These are phyloP conservation scores for Chelonus formosanus DNA, from an alignment of 2,888 invertebrate genomes.

Conservation along the genomic window DNA sequence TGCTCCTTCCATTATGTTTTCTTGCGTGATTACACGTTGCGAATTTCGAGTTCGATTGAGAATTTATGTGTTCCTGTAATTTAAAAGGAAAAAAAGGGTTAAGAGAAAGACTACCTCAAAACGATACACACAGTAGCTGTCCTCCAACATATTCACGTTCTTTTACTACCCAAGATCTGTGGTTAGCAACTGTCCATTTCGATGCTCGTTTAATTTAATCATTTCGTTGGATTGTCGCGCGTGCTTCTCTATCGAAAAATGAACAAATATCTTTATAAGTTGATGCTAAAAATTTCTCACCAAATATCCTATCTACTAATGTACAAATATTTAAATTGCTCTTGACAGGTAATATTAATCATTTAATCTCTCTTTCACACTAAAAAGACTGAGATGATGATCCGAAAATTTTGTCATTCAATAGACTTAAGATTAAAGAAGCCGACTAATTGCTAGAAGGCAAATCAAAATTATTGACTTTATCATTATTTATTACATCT, in stretches of 20 bases:
- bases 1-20: conserved; percentile 44
- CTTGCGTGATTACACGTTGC: conserved; percentile 47
- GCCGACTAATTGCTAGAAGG: too few relatives aligned
- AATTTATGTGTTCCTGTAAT: conserved; percentile 44
- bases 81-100: conserved; percentile 15
- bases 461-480: too few relatives aligned
- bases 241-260: conserved; percentile 14
- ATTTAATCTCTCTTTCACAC: neutral
- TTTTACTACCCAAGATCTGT: conserved; percentile 39
- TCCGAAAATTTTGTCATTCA: too few relatives aligned
- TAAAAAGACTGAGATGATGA: neutral
- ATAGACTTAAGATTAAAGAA: too few relatives aligned
- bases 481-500: conserved; percentile 1
- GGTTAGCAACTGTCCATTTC: conserved; percentile 48
- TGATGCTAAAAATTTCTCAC: neutral
- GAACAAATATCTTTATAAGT: neutral
- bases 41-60: conserved; percentile 49
- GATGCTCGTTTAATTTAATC: conserved; percentile 59
- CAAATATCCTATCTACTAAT: neutral
- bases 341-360: neutral
- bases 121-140: conserved; percentile 40
- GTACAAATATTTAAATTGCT: too few relatives aligned
- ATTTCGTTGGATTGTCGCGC: conserved; percentile 33
- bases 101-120: conserved; percentile 20
- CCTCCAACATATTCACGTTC: conserved; percentile 15